These are phyloP conservation scores for Drosophila sordidapex DNA, from an alignment of 2,888 invertebrate genomes.

Conservation along the genomic window DNA sequence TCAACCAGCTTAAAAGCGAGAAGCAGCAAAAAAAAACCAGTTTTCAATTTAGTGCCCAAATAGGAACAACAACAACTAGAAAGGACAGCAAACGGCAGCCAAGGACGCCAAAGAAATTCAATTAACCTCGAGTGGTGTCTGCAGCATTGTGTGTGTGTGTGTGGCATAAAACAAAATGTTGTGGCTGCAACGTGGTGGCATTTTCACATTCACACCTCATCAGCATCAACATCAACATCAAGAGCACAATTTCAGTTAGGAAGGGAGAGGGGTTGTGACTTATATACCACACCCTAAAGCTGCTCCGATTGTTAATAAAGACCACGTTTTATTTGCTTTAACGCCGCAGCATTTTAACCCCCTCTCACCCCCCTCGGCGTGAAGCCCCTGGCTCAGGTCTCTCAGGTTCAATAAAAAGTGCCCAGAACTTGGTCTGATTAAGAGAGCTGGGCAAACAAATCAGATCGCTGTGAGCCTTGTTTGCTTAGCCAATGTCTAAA, in stretches of 20 bases:
- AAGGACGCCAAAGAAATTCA: constrained; percentile 80
- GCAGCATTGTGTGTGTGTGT: constrained; percentile 32
- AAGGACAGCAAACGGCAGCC: constrained; percentile 32
- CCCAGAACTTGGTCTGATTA: constrained; percentile 65
- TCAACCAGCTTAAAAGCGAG: constrained; percentile 68
- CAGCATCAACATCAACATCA: constrained; percentile 63
- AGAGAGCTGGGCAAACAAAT: constrained; percentile 78
- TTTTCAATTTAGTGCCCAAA: constrained; percentile 59
- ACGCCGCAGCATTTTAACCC: constrained; percentile 58
- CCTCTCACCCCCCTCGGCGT: background rate
- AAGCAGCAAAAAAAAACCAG: constrained; percentile 59
- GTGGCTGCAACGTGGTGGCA: constrained; percentile 62
- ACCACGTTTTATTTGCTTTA: constrained; percentile 56
- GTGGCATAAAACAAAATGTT: constrained; percentile 70
- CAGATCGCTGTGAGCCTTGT: constrained; percentile 54
- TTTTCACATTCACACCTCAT: constrained; percentile 83
- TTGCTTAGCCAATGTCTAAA: constrained; percentile 77
- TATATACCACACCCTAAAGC: constrained; percentile 27
- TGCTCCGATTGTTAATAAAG: constrained; percentile 53
- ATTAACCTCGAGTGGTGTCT: constrained; percentile 84
- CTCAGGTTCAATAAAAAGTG: constrained; percentile 54
- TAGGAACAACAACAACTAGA: constrained; percentile 17
- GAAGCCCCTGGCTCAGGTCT: constrained; percentile 40
- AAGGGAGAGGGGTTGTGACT: constrained; percentile 22
- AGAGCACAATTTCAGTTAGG: constrained; percentile 6